Conservation (phyloP, 2,113 vertebrate genomes). For the Pampusana beccarii region DNA sequence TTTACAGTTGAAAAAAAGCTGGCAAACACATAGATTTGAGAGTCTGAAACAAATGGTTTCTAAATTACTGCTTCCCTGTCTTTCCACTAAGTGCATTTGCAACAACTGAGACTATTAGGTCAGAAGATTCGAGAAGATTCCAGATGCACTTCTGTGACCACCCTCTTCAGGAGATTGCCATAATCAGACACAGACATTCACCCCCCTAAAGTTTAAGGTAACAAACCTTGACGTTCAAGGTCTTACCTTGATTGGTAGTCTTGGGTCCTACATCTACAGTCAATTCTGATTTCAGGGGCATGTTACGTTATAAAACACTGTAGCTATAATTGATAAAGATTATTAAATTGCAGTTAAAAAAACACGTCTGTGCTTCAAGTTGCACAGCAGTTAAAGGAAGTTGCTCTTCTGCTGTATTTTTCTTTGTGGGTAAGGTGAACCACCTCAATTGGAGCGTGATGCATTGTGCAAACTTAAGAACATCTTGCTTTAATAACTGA, state of each 20-base stretch:
- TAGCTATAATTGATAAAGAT: background rate
- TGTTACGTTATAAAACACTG: background rate
- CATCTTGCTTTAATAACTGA: background rate
- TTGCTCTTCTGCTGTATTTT: background rate
- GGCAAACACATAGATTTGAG: background rate
- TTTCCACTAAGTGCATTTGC: background rate
- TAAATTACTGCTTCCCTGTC: background rate
- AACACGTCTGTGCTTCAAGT: background rate
- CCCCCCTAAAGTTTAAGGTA: background rate
- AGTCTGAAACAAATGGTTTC: background rate
- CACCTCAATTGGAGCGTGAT: background rate
- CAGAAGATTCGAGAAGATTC: background rate
- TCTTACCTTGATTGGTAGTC: constrained; percentile 28
- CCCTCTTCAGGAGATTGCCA: background rate
- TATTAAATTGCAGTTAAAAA: background rate
- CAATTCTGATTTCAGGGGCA: constrained; percentile 12
- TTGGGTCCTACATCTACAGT: background rate
- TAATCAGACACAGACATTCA: background rate
- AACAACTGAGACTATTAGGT: background rate
- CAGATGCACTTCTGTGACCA: background rate
- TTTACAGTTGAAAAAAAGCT: background rate
- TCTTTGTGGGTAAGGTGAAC: background rate
- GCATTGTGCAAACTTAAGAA: constrained; percentile 22
- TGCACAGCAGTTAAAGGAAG: constrained; percentile 6
- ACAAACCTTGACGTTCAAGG: background rate